Percentiles rank a stretch among this genome's conserved stretches.
phyloP scores from a whole-genome alignment of 1,140 invertebrate species.

The Dendroctonus ponderosae region DNA sequence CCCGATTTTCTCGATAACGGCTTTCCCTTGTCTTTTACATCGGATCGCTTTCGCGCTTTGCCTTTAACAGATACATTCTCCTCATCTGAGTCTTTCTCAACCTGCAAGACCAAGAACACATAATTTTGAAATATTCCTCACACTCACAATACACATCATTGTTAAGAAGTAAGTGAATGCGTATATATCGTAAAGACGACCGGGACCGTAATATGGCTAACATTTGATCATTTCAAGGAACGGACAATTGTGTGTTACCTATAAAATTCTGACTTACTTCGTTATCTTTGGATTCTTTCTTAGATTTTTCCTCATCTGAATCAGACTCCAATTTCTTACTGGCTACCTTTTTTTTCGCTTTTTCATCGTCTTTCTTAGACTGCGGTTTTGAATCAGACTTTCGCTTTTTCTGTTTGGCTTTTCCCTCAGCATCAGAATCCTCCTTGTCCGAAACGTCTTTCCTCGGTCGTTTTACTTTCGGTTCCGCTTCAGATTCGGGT shows the following conservation, averaged over 20 bases:
- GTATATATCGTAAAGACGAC: background rate
- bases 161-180: background rate
- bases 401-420: conserved; percentile 37
- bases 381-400: conserved; percentile 32
- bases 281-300: conserved; percentile 30
- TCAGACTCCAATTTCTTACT: conserved; percentile 49
- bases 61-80: conserved; percentile 31
- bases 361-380: conserved; percentile 39
- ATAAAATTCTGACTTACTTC: conserved; percentile 24
- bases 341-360: conserved; percentile 48
- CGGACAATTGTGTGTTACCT: background rate
- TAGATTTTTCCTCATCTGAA: conserved; percentile 37
- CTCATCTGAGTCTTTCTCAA: conserved; percentile 31
- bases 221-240: background rate
- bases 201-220: background rate
- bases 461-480: conserved; percentile 36
- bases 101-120: too few species aligned
- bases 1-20: conserved; percentile 58
- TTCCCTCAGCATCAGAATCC: conserved; percentile 38
- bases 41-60: conserved; percentile 38
- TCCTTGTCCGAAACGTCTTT: conserved; percentile 36
- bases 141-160: background rate
- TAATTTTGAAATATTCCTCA: background rate
- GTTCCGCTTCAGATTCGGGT: conserved; percentile 38
- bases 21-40: conserved; percentile 33